These are phyloP conservation scores for Zapornia atra DNA, from an alignment of 2,113 vertebrate genomes.

Conservation along the genomic window DNA sequence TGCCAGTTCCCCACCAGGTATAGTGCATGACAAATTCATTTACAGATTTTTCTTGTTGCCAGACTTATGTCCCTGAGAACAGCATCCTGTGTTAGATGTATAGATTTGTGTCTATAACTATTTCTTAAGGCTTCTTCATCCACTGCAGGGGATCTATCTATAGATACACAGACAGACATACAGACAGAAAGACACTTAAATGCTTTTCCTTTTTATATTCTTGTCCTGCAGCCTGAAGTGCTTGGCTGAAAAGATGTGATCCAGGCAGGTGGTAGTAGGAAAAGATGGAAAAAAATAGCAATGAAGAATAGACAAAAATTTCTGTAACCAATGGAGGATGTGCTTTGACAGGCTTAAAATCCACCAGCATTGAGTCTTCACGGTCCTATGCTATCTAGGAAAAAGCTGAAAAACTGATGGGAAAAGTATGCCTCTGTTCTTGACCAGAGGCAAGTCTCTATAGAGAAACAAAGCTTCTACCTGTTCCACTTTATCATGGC, in stretches of 20 bases:
- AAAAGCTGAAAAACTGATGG: neutral
- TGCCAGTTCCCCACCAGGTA: too few species aligned
- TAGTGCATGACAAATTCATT: neutral
- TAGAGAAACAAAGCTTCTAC: neutral
- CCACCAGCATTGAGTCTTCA: neutral
- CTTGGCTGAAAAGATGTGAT: neutral
- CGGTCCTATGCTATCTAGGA: neutral
- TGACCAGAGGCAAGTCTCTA: neutral
- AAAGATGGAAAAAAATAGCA: neutral
- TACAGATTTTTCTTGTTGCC: neutral
- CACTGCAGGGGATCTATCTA: neutral
- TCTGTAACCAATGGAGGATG: neutral
- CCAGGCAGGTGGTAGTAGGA: neutral
- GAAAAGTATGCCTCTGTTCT: neutral
- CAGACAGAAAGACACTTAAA: neutral
- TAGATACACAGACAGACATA: neutral
- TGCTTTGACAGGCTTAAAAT: neutral
- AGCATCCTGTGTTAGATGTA: neutral
- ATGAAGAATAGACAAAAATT: neutral
- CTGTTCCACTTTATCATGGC: neutral
- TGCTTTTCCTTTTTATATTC: neutral
- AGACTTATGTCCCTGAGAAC: neutral
- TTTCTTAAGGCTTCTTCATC: neutral
- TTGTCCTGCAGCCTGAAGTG: neutral
- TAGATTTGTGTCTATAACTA: neutral